Conservation (phyloP, 2,113 vertebrate species). For the Antigone vipio region DNA sequence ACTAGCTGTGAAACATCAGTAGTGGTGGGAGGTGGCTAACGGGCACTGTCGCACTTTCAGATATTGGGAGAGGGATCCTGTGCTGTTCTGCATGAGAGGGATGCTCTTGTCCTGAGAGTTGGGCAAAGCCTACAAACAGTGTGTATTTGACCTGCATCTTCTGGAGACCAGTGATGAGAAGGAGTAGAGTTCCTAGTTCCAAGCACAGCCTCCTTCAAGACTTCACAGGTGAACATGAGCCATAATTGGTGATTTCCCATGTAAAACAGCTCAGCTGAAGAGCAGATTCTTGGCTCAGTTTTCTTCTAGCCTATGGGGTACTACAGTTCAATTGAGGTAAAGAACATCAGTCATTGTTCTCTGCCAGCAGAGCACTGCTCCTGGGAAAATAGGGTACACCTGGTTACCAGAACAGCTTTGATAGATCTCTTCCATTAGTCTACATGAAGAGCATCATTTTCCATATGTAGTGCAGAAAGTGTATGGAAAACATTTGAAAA, state of each 20-base stretch:
- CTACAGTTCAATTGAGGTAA: slow-evolving; percentile 6
- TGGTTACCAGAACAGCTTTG: neutral
- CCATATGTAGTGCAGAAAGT: neutral
- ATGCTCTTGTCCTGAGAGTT: neutral
- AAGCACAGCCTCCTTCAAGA: neutral
- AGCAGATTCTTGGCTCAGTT: neutral
- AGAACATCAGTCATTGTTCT: neutral
- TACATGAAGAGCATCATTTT: neutral
- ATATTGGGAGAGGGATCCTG: neutral
- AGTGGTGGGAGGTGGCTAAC: neutral
- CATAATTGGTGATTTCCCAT: neutral
- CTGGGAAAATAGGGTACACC: neutral
- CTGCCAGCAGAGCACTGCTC: neutral
- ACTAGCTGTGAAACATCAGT: neutral
- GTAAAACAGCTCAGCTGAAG: neutral
- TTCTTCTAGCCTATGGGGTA: neutral
- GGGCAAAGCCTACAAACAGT: neutral
- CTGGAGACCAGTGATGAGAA: neutral
- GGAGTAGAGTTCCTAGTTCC: neutral
- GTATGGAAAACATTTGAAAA: neutral
- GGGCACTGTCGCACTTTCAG: too few species aligned
- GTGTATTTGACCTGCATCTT: neutral
- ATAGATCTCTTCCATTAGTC: neutral
- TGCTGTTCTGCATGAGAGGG: neutral
- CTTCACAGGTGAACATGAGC: neutral